Evolutionary conservation across 1,140 invertebrate genomes (phyloP).

Genomic region (Zeugodacus cucurbitae): DNA sequence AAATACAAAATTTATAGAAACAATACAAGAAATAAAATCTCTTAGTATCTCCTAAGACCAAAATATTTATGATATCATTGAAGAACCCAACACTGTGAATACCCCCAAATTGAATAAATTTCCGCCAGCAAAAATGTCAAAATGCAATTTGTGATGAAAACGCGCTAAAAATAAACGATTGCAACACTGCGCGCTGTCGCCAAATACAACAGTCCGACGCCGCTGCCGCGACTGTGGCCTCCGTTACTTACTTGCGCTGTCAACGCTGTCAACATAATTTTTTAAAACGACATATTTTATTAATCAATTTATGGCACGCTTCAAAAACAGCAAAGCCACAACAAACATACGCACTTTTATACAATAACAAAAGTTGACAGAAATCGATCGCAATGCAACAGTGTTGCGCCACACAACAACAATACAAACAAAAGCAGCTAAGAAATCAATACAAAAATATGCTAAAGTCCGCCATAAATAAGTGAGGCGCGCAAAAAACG

Average conservation of each 20-base stretch:
- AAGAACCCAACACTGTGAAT: neutral
- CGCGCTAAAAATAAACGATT: constrained; percentile 9
- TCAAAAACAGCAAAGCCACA: constrained; percentile 43
- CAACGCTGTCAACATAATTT: constrained; percentile 30
- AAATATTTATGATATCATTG: too few species aligned
- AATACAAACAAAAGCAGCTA: neutral
- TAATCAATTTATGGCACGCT: constrained; percentile 64
- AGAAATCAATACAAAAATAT: neutral
- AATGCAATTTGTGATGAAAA: neutral
- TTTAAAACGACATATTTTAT: constrained; percentile 54
- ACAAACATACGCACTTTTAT: neutral
- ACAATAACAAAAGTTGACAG: neutral
- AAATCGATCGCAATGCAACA: neutral
- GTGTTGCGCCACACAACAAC: neutral
- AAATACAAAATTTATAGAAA: too few species aligned
- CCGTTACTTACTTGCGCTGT: neutral
- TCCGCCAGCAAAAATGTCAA: neutral
- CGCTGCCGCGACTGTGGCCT: neutral
- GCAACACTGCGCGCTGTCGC: neutral
- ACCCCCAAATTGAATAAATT: neutral
- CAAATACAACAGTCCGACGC: too few species aligned
- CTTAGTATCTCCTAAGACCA: too few species aligned
- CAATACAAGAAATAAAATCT: too few species aligned
- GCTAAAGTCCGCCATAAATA: neutral
- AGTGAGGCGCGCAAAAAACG: too few species aligned